These are phyloP conservation scores for Papilio glaucus DNA, from an alignment of 1,140 invertebrate species.

Conservation along the genomic window DNA sequence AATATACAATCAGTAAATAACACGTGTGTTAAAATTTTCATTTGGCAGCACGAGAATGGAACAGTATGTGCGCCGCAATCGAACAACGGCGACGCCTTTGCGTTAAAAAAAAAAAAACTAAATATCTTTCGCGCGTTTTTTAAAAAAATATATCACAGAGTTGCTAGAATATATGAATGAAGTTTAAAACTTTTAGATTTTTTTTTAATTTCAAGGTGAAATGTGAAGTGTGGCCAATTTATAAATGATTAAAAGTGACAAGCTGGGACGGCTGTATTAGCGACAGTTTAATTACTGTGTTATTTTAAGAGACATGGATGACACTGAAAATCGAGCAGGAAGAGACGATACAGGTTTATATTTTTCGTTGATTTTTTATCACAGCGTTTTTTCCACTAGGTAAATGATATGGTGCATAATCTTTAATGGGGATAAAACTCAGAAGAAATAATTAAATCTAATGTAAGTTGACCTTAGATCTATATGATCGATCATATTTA, in stretches of 20 bases:
- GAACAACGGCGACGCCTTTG: constrained; percentile 53
- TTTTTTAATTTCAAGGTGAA: background rate
- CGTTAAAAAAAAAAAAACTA: constrained; percentile 48
- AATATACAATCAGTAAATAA: constrained; percentile 34
- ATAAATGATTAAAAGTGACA: constrained; percentile 59
- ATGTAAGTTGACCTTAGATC: too few species aligned
- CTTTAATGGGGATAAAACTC: too few species aligned
- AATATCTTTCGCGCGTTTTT: constrained; percentile 55
- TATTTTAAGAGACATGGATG: constrained; percentile 46
- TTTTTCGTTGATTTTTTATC: too few species aligned
- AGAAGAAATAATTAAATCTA: too few species aligned
- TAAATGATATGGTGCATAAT: too few species aligned
- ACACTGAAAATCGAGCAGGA: constrained; percentile 49
- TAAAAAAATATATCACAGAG: constrained; percentile 1
- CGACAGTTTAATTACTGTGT: constrained; percentile 31
- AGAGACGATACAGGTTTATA: constrained; percentile 54
- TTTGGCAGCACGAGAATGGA: constrained; percentile 71
- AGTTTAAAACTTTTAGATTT: background rate
- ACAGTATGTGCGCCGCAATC: constrained; percentile 64
- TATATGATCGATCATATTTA: too few species aligned
- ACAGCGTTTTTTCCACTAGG: too few species aligned
- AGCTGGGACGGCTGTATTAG: background rate
- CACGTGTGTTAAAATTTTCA: constrained; percentile 64
- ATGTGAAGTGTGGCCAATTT: constrained; percentile 55
- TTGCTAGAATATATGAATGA: constrained; percentile 1